Evolutionary conservation across 2,888 invertebrate genomes (phyloP).

Genomic region (Nemurella pictetii): DNA sequence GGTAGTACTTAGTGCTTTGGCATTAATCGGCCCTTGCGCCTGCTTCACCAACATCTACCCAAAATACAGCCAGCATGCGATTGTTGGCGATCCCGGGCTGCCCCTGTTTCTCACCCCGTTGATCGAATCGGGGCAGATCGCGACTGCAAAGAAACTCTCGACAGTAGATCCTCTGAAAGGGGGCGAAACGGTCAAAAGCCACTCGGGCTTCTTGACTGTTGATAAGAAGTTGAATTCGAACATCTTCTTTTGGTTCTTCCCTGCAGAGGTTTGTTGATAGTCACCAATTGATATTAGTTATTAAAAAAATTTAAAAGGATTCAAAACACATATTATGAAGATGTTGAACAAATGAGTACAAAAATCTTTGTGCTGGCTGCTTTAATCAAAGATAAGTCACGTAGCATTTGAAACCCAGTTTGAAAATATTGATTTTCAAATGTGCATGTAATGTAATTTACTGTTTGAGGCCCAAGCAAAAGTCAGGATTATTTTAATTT

Average conservation of each 20-base stretch:
- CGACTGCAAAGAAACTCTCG: conserved; percentile 59
- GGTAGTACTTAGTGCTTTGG: background rate
- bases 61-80: conserved; percentile 28
- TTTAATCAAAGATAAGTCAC: no score
- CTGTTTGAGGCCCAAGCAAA: no score
- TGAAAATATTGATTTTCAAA: no score
- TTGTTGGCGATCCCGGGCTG: conserved; percentile 52
- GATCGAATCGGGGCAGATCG: conserved; percentile 70
- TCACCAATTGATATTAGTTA: background rate
- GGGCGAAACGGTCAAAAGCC: conserved; percentile 63
- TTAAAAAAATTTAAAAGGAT: no score
- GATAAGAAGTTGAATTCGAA: conserved; percentile 76
- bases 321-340: no score
- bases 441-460: no score
- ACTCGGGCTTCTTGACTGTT: conserved; percentile 84
- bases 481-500: no score
- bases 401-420: no score
- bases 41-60: conserved; percentile 41
- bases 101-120: conserved; percentile 77
- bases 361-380: no score
- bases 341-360: no score
- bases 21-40: background rate
- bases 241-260: conserved; percentile 89
- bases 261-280: conserved; percentile 27
- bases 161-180: conserved; percentile 43